phyloP scores from a whole-genome alignment of 1,140 invertebrate species.

The Galendromus occidentalis region DNA sequence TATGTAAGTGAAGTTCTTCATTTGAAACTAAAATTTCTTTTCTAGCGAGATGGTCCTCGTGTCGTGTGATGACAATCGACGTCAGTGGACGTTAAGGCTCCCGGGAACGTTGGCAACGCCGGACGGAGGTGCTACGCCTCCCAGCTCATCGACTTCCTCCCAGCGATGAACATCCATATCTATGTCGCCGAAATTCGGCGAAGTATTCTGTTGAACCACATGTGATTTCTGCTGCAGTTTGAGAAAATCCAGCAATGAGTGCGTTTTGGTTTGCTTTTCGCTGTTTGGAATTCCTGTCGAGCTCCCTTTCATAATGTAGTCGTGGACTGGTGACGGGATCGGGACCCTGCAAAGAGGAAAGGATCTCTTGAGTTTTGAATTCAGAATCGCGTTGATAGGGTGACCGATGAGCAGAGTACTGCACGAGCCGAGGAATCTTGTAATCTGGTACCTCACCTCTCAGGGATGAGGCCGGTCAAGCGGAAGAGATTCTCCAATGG shows the following conservation, averaged over 20 bases:
- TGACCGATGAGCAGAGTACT: neutral
- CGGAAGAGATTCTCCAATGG: neutral
- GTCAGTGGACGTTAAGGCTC: constrained; percentile 3
- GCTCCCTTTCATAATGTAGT: neutral
- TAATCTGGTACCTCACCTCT: neutral
- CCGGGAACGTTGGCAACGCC: neutral
- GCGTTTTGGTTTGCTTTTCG: neutral
- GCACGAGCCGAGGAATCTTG: neutral
- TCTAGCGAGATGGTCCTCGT: no score
- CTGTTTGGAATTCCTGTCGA: neutral
- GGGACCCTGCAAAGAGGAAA: neutral
- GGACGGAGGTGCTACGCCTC: neutral
- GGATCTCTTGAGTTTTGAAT: neutral
- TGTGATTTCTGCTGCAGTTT: neutral
- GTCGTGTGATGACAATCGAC: neutral
- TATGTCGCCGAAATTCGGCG: neutral
- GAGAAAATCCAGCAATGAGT: neutral
- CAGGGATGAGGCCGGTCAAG: neutral
- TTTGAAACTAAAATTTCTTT: no score
- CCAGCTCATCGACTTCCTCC: neutral
- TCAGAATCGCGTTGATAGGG: neutral
- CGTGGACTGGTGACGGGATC: neutral
- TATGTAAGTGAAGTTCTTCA: no score
- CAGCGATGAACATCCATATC: constrained; percentile 10
- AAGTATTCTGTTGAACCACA: neutral